phyloP scores from a whole-genome alignment of 2,113 vertebrate species.

The Gorsachius goisagi region DNA sequence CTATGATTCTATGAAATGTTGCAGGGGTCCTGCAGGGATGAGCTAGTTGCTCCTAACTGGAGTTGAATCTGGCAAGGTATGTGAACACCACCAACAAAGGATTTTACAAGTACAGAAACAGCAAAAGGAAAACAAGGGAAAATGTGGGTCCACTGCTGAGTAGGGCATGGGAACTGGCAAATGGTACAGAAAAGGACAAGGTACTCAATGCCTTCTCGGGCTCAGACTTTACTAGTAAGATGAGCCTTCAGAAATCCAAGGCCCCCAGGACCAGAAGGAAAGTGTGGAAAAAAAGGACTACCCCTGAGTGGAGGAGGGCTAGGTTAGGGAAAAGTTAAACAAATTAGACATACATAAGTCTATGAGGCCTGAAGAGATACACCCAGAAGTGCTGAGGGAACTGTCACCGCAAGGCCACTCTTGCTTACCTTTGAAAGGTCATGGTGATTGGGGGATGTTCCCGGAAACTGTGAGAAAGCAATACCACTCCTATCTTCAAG shows the following conservation, averaged over 20 bases:
- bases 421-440: not conserved
- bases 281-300: not conserved
- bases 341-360: not conserved
- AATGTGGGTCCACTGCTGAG: not conserved
- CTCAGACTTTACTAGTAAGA: not conserved
- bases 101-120: not conserved
- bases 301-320: not conserved
- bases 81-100: not conserved
- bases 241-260: not conserved
- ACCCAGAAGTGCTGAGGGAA: not conserved
- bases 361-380: not conserved
- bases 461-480: not conserved
- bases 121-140: not conserved
- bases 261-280: not conserved
- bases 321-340: not conserved
- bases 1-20: no score
- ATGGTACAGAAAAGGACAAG: not conserved
- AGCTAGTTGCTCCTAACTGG: not conserved
- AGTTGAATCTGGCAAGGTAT: not conserved
- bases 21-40: not conserved
- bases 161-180: not conserved
- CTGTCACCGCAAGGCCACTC: not conserved
- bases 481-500: not conserved
- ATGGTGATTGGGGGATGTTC: not conserved
- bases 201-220: not conserved